These are phyloP conservation scores for Acleris cristana DNA, from an alignment of 2,888 invertebrate genomes.

Conservation along the genomic window DNA sequence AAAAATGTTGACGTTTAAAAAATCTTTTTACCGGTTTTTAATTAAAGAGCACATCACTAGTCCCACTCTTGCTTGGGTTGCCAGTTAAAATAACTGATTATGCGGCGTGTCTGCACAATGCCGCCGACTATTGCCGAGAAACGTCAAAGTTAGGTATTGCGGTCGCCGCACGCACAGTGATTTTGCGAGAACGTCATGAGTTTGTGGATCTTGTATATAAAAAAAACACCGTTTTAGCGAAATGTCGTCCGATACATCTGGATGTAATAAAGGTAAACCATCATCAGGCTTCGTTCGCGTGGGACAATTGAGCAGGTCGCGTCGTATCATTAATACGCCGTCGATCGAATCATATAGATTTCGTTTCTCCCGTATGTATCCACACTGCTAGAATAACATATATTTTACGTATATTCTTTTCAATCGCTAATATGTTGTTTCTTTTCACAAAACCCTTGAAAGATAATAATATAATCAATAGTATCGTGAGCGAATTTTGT, in stretches of 20 bases:
- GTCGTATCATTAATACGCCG: constrained; percentile 9
- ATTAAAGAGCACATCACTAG: constrained; percentile 9
- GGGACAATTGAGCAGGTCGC: neutral
- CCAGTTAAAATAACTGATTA: constrained; percentile 5
- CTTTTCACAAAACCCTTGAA: too few relatives aligned
- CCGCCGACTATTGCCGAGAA: neutral
- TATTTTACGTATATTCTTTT: neutral
- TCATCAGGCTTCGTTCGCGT: neutral
- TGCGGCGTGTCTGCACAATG: neutral
- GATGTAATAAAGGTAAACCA: constrained; percentile 19
- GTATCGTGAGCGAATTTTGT: too few relatives aligned
- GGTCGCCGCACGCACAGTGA: constrained; percentile 4
- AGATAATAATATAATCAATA: too few relatives aligned
- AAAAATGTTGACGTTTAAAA: neutral
- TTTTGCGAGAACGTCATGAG: constrained; percentile 31
- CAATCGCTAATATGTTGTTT: too few relatives aligned
- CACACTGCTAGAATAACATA: constrained; percentile 7
- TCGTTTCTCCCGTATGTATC: neutral
- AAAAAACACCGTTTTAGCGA: constrained; percentile 10
- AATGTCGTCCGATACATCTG: constrained; percentile 10
- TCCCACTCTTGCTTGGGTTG: constrained; percentile 13
- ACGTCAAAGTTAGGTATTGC: constrained; percentile 27
- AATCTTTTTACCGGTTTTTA: constrained; percentile 12
- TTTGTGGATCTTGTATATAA: constrained; percentile 10
- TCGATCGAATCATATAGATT: neutral